Conservation (phyloP, 2,888 invertebrate genomes). For the Perdita meconis region DNA sequence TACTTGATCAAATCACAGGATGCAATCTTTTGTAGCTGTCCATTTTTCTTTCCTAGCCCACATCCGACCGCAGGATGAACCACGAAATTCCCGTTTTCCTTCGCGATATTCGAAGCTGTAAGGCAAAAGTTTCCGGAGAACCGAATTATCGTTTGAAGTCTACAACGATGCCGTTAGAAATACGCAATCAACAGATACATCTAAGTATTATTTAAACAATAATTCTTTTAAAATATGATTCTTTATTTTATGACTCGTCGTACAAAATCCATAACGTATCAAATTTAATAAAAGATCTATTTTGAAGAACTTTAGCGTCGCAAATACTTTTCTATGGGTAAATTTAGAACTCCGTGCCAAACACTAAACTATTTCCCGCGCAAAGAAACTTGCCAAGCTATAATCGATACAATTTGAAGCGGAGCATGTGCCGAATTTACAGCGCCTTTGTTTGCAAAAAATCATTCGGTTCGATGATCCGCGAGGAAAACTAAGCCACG, state of each 20-base stretch:
- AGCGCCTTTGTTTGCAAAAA: conserved; percentile 5
- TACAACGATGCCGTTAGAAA: no score
- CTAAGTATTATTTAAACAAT: background rate
- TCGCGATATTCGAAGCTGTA: background rate
- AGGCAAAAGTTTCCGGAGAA: background rate
- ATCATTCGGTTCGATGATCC: conserved; percentile 44
- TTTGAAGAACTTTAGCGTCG: background rate
- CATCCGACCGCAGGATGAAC: conserved; percentile 4
- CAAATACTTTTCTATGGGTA: background rate
- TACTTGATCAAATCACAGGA: conserved; percentile 18
- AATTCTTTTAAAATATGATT: no score
- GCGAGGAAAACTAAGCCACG: conserved; percentile 28
- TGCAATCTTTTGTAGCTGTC: background rate
- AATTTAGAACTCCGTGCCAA: background rate
- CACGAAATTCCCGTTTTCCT: conserved; percentile 5
- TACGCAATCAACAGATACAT: no score
- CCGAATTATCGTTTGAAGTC: background rate
- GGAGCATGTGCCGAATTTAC: conserved; percentile 30
- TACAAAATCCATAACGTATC: no score
- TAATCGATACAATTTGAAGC: conserved; percentile 14
- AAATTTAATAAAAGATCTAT: background rate
- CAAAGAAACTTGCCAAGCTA: conserved; percentile 5
- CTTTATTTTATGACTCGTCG: no score
- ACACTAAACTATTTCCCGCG: background rate
- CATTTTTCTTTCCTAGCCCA: background rate